These are phyloP conservation scores for Lepisosteus oculatus DNA, from an alignment of 2,113 vertebrate species.

Conservation along the genomic window DNA sequence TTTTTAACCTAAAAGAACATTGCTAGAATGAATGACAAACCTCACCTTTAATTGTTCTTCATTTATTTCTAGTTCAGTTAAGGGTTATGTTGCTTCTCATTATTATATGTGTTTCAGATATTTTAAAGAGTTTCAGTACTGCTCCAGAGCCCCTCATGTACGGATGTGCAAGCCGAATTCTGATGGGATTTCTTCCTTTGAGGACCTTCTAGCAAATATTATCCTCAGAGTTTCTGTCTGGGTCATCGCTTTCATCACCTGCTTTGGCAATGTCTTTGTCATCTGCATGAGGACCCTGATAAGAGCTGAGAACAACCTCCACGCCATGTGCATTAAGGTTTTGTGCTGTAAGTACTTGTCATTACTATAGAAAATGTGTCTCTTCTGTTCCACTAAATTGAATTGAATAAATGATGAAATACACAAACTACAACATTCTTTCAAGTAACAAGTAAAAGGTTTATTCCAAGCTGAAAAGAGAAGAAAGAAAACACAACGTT, in stretches of 20 bases:
- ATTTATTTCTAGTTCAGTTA: too few species aligned
- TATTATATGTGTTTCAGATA: conserved; percentile 57
- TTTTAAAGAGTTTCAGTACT: conserved; percentile 79
- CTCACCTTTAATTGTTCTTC: too few species aligned
- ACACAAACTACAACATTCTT: too few species aligned
- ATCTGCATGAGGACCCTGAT: conserved; percentile 80
- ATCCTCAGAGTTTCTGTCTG: conserved; percentile 78
- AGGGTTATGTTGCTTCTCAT: too few species aligned
- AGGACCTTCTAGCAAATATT: conserved; percentile 76
- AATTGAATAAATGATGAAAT: too few species aligned
- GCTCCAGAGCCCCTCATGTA: conserved; percentile 75
- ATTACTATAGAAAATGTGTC: too few species aligned
- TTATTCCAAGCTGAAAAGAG: too few species aligned
- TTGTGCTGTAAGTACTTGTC: conserved; percentile 67
- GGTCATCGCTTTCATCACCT: conserved; percentile 79
- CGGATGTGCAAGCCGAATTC: conserved; percentile 75
- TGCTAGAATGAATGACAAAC: too few species aligned
- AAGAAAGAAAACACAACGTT: too few species aligned
- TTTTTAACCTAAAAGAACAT: too few species aligned
- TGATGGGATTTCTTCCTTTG: conserved; percentile 79
- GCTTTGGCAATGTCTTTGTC: conserved; percentile 80
- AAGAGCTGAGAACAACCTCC: conserved; percentile 74
- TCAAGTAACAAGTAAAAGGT: too few species aligned
- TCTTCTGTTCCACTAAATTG: too few species aligned
- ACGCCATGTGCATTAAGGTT: conserved; percentile 78